Conservation (phyloP, 2,113 vertebrate genomes). For the Oreochromis spilurus region DNA sequence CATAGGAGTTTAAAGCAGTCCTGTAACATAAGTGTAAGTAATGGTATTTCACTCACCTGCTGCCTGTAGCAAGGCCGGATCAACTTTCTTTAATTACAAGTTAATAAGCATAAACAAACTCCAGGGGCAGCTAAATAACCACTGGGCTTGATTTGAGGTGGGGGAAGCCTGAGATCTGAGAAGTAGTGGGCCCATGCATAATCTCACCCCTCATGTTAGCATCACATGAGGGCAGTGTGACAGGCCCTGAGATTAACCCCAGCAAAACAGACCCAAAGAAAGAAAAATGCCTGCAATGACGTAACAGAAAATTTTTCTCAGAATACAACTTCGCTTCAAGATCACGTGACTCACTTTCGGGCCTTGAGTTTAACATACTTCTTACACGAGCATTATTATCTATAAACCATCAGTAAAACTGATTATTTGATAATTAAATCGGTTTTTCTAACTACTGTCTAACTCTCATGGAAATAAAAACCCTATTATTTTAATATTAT, state of each 20-base stretch:
- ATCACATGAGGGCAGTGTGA: slow-evolving; percentile 62
- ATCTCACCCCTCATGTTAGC: slow-evolving; percentile 32
- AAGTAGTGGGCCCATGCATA: neutral
- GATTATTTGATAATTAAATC: neutral
- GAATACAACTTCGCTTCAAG: neutral
- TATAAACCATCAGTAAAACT: neutral
- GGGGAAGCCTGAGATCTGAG: neutral
- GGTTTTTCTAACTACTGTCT: neutral
- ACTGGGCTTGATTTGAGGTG: neutral
- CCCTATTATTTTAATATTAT: neutral
- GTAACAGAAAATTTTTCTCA: neutral
- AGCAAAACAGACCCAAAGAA: neutral
- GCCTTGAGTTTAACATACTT: neutral
- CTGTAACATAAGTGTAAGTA: neutral
- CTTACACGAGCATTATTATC: neutral
- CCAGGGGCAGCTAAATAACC: neutral
- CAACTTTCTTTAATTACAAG: neutral
- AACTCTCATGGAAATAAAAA: neutral
- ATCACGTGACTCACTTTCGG: neutral
- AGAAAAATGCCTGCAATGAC: neutral
- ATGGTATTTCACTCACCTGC: neutral
- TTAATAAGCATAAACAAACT: neutral
- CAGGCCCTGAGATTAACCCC: neutral
- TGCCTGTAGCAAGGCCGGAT: neutral
- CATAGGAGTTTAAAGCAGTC: neutral